Evolutionary conservation across 2,888 invertebrate species (phyloP).

Genomic region (Himalopsyche anomala): DNA sequence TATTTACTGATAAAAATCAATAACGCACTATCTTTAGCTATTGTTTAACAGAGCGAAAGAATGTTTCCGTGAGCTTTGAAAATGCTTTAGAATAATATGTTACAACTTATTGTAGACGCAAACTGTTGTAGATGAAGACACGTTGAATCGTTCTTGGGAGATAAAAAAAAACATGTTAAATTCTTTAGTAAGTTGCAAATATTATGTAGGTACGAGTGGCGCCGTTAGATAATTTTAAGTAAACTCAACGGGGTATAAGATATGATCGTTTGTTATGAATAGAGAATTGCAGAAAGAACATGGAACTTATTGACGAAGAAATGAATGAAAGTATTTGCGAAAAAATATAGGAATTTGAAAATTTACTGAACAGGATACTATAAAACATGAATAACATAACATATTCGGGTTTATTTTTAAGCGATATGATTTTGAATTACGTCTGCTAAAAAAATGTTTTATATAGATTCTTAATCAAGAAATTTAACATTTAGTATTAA

Average conservation of each 20-base stretch:
- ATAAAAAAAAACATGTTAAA: constrained; percentile 15
- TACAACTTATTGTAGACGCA: not conserved
- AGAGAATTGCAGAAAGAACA: no score
- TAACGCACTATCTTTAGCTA: not conserved
- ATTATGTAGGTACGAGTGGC: not conserved
- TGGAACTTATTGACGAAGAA: no score
- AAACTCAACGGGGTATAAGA: not conserved
- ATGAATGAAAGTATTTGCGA: no score
- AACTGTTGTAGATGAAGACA: not conserved
- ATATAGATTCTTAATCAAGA: no score
- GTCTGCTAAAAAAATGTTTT: no score
- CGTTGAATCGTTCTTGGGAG: not conserved
- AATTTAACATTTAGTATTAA: no score
- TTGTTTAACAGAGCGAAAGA: not conserved
- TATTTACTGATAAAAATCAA: not conserved
- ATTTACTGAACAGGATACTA: no score
- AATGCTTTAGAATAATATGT: not conserved
- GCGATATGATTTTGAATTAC: no score
- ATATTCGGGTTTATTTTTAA: no score
- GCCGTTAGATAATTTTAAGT: constrained; percentile 17
- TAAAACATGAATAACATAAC: no score
- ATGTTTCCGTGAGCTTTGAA: constrained; percentile 10
- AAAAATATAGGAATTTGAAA: no score
- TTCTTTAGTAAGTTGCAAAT: not conserved
- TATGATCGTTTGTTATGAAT: not conserved